Conservation (phyloP, 2,888 invertebrate genomes). For the Idaea straminata region DNA sequence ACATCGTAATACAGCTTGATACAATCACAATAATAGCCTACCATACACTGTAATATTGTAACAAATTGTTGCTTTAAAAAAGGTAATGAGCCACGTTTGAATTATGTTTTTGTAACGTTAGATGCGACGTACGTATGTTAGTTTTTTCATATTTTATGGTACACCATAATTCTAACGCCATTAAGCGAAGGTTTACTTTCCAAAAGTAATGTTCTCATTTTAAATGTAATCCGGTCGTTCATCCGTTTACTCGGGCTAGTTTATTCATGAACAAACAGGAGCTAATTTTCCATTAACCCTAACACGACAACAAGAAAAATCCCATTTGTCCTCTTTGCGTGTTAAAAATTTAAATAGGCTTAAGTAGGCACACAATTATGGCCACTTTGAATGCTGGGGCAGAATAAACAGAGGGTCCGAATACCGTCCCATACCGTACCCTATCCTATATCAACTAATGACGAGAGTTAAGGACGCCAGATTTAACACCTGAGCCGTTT, state of each 20-base stretch:
- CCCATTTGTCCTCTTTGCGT: conserved; percentile 26
- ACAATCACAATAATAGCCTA: conserved; percentile 44
- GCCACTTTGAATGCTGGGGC: conserved; percentile 48
- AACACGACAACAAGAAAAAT: conserved; percentile 25
- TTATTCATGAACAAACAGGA: conserved; percentile 9
- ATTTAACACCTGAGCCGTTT: conserved; percentile 59
- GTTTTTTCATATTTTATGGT: neutral
- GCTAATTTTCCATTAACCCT: conserved; percentile 22
- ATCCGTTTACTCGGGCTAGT: conserved; percentile 4
- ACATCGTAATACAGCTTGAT: conserved; percentile 25
- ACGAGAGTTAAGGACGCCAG: conserved; percentile 56
- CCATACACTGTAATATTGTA: conserved; percentile 20
- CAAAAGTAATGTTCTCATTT: conserved; percentile 1
- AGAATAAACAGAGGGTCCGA: conserved; percentile 58
- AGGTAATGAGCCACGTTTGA: conserved; percentile 22
- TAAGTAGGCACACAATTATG: conserved; percentile 56
- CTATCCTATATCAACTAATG: conserved; percentile 65
- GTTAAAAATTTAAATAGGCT: conserved; percentile 51
- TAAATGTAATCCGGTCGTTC: conserved; percentile 1
- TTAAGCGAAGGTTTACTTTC: neutral
- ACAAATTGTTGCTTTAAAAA: conserved; percentile 30
- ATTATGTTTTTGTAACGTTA: conserved; percentile 1
- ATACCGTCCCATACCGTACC: conserved; percentile 31
- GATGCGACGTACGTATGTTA: neutral
- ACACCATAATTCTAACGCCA: neutral